Percentiles rank a stretch among this genome's conserved stretches.
Evolutionary conservation across 1,140 invertebrate species (phyloP).

Genomic region (Muscidifurax raptorellus): DNA sequence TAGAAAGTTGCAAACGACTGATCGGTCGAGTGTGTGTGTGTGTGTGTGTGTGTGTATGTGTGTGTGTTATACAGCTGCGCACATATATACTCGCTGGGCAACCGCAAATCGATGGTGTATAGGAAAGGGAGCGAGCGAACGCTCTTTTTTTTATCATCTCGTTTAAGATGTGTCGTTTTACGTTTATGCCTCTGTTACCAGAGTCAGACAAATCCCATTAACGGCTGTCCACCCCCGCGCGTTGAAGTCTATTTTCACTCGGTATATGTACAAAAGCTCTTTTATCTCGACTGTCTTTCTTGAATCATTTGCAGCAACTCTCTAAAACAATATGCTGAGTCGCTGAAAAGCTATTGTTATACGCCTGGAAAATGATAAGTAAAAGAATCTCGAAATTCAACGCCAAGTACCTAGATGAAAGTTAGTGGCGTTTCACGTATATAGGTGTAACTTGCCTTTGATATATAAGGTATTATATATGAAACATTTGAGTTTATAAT

Average conservation of each 20-base stretch:
- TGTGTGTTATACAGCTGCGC: not conserved
- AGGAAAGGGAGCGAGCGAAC: not conserved
- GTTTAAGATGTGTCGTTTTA: constrained; percentile 37
- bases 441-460: no score
- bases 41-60: no score
- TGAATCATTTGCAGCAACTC: no score
- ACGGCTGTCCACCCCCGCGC: constrained; percentile 34
- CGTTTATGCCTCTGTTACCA: constrained; percentile 37
- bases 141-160: constrained; percentile 27
- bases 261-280: no score
- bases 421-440: no score
- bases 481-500: no score
- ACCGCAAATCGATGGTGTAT: constrained; percentile 32
- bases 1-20: constrained; percentile 8
- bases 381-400: no score
- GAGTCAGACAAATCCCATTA: constrained; percentile 34
- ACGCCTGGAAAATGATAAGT: no score
- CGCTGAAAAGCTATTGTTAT: no score
- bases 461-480: no score
- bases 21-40: not conserved
- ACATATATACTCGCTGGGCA: not conserved
- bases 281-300: not conserved
- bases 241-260: constrained; percentile 25
- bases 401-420: no score
- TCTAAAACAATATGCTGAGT: no score